These are phyloP conservation scores for Xyrichtys novacula DNA, from an alignment of 2,797 vertebrate species.

Conservation along the genomic window DNA sequence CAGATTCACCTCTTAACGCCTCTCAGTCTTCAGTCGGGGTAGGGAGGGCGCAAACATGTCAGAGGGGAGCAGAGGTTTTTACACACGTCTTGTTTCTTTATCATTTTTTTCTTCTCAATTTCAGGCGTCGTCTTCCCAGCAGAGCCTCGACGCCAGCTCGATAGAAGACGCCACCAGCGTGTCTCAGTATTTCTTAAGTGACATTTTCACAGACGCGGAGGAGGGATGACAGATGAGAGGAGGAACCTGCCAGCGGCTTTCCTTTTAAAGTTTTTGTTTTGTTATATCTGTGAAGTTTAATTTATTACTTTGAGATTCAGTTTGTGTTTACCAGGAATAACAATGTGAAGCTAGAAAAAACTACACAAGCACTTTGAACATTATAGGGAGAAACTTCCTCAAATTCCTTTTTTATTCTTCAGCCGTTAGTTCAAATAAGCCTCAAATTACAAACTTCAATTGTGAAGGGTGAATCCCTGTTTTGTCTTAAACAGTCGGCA, in stretches of 20 bases:
- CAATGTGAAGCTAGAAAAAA: slow-evolving; percentile 13
- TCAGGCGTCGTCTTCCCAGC: slow-evolving; percentile 33
- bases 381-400: slow-evolving; percentile 19
- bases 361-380: slow-evolving; percentile 34
- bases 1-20: neutral
- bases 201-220: slow-evolving; percentile 95
- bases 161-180: slow-evolving; percentile 82
- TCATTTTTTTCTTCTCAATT: neutral
- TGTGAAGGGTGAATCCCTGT: neutral
- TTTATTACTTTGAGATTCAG: slow-evolving; percentile 36
- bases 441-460: neutral
- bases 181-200: slow-evolving; percentile 91
- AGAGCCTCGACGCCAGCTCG: slow-evolving; percentile 40
- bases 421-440: neutral
- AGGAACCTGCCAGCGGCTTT: neutral
- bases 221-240: slow-evolving; percentile 67
- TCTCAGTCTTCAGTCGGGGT: slow-evolving; percentile 51
- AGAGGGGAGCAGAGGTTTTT: neutral
- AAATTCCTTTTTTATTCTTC: slow-evolving; percentile 6
- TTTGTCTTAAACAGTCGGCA: slow-evolving; percentile 15
- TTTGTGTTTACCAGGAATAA: neutral
- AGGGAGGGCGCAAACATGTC: slow-evolving; percentile 5
- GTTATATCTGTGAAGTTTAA: slow-evolving; percentile 30
- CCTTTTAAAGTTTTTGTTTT: neutral
- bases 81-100: neutral